Percentiles rank a stretch among this genome's conserved stretches.
phyloP scores from a whole-genome alignment of 2,113 vertebrate genomes.

The Boulengeromyrus knoepffleri region DNA sequence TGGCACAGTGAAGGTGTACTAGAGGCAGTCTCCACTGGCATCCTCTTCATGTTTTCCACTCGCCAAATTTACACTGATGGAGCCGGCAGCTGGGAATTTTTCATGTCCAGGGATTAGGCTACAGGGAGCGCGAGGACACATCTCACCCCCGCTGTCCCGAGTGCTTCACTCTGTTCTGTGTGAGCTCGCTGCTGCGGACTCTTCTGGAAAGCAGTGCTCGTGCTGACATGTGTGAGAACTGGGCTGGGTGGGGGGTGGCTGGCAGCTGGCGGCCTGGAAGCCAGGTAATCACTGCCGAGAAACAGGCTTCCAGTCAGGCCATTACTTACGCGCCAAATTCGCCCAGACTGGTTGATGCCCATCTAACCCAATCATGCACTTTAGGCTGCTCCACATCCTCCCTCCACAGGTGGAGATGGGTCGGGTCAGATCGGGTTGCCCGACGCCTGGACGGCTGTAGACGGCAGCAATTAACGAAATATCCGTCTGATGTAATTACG shows the following conservation, averaged over 20 bases:
- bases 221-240: not conserved
- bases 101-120: not conserved
- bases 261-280: not conserved
- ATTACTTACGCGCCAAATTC: not conserved
- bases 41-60: not conserved
- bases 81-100: not conserved
- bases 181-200: not conserved
- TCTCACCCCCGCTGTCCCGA: not conserved
- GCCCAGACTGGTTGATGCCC: conserved; percentile 8
- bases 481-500: conserved; percentile 4
- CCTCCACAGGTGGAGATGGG: not conserved
- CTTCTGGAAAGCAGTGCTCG: not conserved
- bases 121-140: not conserved
- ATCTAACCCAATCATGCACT: conserved; percentile 2
- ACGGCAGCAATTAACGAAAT: conserved; percentile 6
- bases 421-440: not conserved
- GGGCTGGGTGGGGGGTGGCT: not conserved
- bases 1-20: not conserved
- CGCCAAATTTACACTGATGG: not conserved
- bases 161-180: not conserved
- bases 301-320: conserved; percentile 3
- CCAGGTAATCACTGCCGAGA: not conserved
- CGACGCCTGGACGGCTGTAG: not conserved
- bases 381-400: not conserved
- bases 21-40: not conserved